A percentile compares a stretch with the other conserved stretches of the same genome.
Conservation (phyloP, 1,140 invertebrate genomes). For the Steinernema khuongi region DNA sequence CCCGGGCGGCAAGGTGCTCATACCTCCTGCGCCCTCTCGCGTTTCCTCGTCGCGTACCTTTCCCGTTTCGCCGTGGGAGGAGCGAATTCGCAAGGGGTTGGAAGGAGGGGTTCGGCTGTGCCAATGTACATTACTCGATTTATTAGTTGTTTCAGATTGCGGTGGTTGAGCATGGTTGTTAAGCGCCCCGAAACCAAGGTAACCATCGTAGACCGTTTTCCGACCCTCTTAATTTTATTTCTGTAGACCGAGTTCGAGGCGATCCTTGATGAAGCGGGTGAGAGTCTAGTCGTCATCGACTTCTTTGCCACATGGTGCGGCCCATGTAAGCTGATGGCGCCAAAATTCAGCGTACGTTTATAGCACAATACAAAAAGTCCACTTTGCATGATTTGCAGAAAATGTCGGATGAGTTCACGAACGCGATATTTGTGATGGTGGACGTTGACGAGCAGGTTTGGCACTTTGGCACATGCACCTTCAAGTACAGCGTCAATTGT, state of each 20-base stretch:
- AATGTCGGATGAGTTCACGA: slow-evolving; percentile 41
- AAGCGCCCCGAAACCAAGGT: background rate
- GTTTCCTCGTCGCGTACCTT: background rate
- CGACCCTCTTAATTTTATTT: background rate
- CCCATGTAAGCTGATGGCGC: slow-evolving; percentile 85
- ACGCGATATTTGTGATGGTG: slow-evolving; percentile 45
- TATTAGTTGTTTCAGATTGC: slow-evolving; percentile 7
- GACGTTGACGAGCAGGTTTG: slow-evolving; percentile 50
- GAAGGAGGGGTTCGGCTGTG: background rate
- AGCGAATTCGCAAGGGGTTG: background rate
- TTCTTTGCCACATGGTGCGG: slow-evolving; percentile 69
- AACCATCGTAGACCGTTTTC: background rate
- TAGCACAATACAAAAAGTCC: background rate
- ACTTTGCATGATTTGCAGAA: slow-evolving; percentile 39
- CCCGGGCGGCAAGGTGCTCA: no score
- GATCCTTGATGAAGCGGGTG: slow-evolving; percentile 67
- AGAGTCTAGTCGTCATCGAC: slow-evolving; percentile 80
- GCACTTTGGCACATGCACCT: background rate
- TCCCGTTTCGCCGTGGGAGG: background rate
- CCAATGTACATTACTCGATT: background rate
- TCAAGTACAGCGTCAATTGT: background rate
- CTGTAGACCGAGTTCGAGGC: slow-evolving; percentile 63
- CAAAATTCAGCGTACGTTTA: slow-evolving; percentile 65
- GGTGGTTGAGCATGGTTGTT: slow-evolving; percentile 8
- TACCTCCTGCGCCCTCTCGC: no score